Percentiles rank a stretch among this genome's conserved stretches.
Evolutionary conservation across 2,113 vertebrate species (phyloP).

Genomic region (Struthidea cinerea): DNA sequence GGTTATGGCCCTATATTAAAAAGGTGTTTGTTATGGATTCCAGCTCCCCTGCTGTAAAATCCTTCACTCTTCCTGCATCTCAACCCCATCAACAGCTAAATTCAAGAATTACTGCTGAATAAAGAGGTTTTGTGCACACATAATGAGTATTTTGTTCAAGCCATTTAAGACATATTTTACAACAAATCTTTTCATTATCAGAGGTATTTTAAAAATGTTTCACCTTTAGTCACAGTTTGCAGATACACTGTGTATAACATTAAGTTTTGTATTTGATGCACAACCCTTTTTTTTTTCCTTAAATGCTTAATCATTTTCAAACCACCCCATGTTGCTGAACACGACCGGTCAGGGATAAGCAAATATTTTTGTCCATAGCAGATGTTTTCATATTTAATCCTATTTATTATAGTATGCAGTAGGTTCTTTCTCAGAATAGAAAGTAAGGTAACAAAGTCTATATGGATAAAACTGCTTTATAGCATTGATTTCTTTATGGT

Average conservation of each 20-base stretch:
- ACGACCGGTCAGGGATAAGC: neutral
- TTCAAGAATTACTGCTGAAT: neutral
- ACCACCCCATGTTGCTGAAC: neutral
- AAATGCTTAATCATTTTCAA: neutral
- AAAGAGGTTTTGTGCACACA: neutral
- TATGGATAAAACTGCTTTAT: neutral
- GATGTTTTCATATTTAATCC: neutral
- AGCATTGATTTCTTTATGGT: neutral
- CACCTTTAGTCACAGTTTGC: neutral
- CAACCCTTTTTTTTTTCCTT: neutral
- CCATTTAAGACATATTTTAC: neutral
- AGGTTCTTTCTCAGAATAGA: neutral
- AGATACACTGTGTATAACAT: neutral
- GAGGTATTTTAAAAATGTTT: slow-evolving; percentile 44
- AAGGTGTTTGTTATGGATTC: slow-evolving; percentile 6
- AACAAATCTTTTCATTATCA: slow-evolving; percentile 35
- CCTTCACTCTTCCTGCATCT: neutral
- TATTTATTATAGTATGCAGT: neutral
- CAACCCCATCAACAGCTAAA: slow-evolving; percentile 1
- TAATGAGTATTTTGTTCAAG: neutral
- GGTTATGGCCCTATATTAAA: slow-evolving; percentile 1
- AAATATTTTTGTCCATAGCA: neutral
- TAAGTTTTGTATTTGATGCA: neutral
- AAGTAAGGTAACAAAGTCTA: neutral
- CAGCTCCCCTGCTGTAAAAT: slow-evolving; percentile 11